Evolutionary conservation across 2,113 vertebrate species (phyloP).

Genomic region (Leucoraja erinaceus): DNA sequence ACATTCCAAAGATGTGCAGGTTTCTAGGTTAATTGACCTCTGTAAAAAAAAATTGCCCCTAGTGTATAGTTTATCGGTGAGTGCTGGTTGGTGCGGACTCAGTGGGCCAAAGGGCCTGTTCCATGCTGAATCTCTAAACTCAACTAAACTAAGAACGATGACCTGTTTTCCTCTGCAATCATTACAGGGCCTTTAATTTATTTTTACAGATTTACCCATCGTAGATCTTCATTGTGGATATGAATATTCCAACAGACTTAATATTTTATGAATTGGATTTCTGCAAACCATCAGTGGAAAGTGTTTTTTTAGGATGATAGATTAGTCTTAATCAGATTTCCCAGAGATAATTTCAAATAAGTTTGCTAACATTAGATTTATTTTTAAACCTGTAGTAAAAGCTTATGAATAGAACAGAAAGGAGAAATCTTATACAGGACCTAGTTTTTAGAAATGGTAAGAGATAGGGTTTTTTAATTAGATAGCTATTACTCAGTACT

Average conservation of each 20-base stretch:
- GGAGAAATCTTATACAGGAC: neutral
- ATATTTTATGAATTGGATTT: neutral
- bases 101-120: too few species aligned
- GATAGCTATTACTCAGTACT: neutral
- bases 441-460: slow-evolving; percentile 1
- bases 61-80: too few species aligned
- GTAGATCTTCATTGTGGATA: neutral
- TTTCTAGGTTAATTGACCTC: too few species aligned
- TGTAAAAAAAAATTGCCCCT: too few species aligned
- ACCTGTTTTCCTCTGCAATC: neutral
- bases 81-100: too few species aligned
- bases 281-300: neutral
- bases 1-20: too few species aligned
- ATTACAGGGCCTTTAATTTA: neutral
- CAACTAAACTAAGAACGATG: too few species aligned
- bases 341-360: neutral
- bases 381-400: neutral
- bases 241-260: slow-evolving; percentile 31
- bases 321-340: neutral
- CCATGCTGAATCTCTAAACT: too few species aligned
- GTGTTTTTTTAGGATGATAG: neutral
- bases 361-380: neutral
- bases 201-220: neutral
- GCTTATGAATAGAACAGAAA: slow-evolving; percentile 12
- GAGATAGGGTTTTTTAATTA: neutral